These are phyloP conservation scores for Apocheima hispidaria DNA, from an alignment of 2,888 invertebrate species.

Conservation along the genomic window DNA sequence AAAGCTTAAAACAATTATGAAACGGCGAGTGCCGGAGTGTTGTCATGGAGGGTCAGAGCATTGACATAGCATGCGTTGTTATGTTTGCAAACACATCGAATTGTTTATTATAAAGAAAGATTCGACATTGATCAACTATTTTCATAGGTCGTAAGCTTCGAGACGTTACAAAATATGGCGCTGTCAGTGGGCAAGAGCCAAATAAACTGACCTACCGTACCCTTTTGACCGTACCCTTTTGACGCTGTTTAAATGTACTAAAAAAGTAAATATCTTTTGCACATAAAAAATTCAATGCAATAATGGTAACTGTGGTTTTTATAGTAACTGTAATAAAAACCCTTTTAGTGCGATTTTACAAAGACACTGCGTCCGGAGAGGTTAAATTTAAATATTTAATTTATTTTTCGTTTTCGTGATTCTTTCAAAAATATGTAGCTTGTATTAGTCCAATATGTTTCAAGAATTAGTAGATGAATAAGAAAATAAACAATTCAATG, in stretches of 20 bases:
- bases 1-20: conserved; percentile 82
- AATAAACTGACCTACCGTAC: too few species aligned
- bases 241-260: too few species aligned
- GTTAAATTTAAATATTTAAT: background rate
- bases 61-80: conserved; percentile 86
- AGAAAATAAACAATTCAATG: conserved; percentile 64
- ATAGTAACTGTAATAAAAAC: background rate
- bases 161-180: background rate
- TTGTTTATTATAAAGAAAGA: conserved; percentile 32
- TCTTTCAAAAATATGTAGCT: background rate
- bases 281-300: too few species aligned
- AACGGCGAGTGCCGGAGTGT: conserved; percentile 76
- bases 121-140: background rate
- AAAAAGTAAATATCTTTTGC: too few species aligned
- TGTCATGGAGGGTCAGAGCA: conserved; percentile 81
- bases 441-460: background rate
- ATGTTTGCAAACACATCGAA: conserved; percentile 66
- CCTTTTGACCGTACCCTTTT: too few species aligned
- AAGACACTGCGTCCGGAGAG: conserved; percentile 26
- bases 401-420: background rate
- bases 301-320: background rate
- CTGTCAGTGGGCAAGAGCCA: background rate
- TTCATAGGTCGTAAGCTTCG: background rate
- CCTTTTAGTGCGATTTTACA: conserved; percentile 14
- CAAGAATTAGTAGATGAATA: background rate